Conservation (phyloP, 1,140 invertebrate species). For the Eurosta solidaginis region DNA sequence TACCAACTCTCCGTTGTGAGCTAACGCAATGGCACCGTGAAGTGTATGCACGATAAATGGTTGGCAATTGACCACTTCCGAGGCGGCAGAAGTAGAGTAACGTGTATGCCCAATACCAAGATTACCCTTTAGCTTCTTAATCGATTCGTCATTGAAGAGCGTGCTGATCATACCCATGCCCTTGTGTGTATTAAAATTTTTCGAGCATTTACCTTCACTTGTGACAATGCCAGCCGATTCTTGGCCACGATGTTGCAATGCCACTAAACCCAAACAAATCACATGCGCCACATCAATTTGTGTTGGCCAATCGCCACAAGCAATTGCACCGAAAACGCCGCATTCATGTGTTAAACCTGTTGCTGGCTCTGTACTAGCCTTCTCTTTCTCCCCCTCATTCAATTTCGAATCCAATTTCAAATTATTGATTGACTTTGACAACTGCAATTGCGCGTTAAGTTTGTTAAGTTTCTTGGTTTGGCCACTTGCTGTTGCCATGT, state of each 20-base stretch:
- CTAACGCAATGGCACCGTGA: constrained; percentile 90
- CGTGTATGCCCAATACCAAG: constrained; percentile 95
- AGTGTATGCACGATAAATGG: constrained; percentile 96
- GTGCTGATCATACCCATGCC: constrained; percentile 93
- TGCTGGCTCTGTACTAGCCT: constrained; percentile 41
- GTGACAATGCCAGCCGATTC: constrained; percentile 97
- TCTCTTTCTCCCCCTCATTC: background rate
- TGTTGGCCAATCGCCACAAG: constrained; percentile 72
- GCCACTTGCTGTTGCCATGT: background rate
- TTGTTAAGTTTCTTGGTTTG: background rate
- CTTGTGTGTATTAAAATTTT: constrained; percentile 84
- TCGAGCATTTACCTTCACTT: constrained; percentile 77
- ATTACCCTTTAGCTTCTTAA: constrained; percentile 87
- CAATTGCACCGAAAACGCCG: constrained; percentile 92
- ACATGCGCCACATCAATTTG: constrained; percentile 73
- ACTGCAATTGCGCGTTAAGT: background rate
- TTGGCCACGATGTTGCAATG: constrained; percentile 94
- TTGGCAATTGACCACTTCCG: constrained; percentile 91
- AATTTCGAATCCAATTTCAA: background rate
- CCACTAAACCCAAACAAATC: constrained; percentile 87
- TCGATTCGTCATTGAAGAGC: constrained; percentile 89
- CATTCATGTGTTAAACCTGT: constrained; percentile 88
- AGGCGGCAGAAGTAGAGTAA: constrained; percentile 93
- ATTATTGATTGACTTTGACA: background rate
- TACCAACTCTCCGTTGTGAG: constrained; percentile 96